Base-by-base conservation (phyloP, 1,140 invertebrate genomes). In the Chelonus insularis region DNA sequence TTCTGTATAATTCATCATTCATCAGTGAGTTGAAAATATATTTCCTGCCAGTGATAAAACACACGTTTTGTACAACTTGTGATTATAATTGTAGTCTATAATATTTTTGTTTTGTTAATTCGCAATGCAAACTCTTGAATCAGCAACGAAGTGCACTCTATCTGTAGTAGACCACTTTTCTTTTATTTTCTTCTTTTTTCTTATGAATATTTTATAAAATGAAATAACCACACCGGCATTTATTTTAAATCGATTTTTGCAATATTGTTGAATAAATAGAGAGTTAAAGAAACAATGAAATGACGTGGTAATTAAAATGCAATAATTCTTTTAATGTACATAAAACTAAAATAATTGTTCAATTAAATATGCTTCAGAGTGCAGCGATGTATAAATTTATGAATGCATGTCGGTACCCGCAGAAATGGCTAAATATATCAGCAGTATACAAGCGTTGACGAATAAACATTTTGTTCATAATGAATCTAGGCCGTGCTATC, bases 31-130 rank as follows among this genome's bases (percentile, higher is more conserved):
- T n/a, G n/a, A n/a, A n/a, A n/a, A n/a, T n/a, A n/a, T n/a, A n/a
- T n/a, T n/a, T n/a, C n/a, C n/a, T n/a, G n/a, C n/a, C n/a, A n/a
- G n/a, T n/a, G n/a, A n/a, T n/a, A n/a, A n/a, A n/a, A n/a, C n/a
- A n/a, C n/a, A n/a, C n/a, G 60, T 56, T 68, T 69, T 48, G 48
- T 64, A 69, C 69, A 57, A 67, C 68, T 65, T 71, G 60, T 75
- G 75, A 77, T 77, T 77, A 75, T 69, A n/a, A n/a, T n/a, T n/a
- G n/a, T 67, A 65, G 52, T 66, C 69, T 72, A 70, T 72, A 70
- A 69, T 77, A 69, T 71, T 71, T 74, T 72, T 72, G 68, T 63
- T 57, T 66, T 58, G 65, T 43, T 56, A 51, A 64, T 55, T 48
- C 45, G 48, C 58, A 61, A 63, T 63, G 65, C 55, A 47, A 62